Evolutionary conservation across 2,113 vertebrate genomes (phyloP), one percentile per base, ranked within the genome.

Genomic region (Nothocercus julius): DNA sequence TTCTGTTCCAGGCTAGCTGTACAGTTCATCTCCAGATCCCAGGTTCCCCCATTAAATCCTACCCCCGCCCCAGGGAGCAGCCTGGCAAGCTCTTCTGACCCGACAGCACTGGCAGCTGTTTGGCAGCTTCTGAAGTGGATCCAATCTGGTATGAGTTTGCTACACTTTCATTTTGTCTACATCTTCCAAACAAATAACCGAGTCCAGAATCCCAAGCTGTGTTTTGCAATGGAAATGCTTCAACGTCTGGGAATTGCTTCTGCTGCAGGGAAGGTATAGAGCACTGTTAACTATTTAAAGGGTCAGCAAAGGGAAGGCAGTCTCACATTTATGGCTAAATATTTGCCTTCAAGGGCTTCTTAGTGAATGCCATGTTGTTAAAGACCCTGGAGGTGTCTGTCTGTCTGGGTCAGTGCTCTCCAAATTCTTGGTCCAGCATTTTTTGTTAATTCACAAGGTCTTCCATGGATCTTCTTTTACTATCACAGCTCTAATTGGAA

Each of bases 91-190:
- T 94, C 87, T 95, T 91, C 93, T 95, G 94, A 97, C 94, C 95
- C 78, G 1, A 93, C 94, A 97, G 90, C 87, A 93, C 76, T 97
- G 96, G 96, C 97, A 97, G 97, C 96, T 97, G 96, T 95, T 96
- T 97, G 96, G 97, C 97, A 97, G 95, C 90, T 97, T 97, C 91
- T 95, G 95, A 96, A 94, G 96, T 96, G 93, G 79, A 97, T 97
- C 96, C 96, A 97, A 97, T 97, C 95, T 95, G 95, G 95, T 96
- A 97, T 97, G 96, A 96, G 95, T 97, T 97, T 97, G 96, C 96
- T 97, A 94, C 93, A 96, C 95, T 97, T 97, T 96, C 95, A 92
- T 96, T 97, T 97, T 93, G 96, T 95, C 95, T 97, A 45, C 86
- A 92, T 95, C 93, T 96, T 97, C 93, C 92, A 96, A 97, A 96